Conservation (phyloP, 2,888 invertebrate species). For the Ennomos quercinarius region DNA sequence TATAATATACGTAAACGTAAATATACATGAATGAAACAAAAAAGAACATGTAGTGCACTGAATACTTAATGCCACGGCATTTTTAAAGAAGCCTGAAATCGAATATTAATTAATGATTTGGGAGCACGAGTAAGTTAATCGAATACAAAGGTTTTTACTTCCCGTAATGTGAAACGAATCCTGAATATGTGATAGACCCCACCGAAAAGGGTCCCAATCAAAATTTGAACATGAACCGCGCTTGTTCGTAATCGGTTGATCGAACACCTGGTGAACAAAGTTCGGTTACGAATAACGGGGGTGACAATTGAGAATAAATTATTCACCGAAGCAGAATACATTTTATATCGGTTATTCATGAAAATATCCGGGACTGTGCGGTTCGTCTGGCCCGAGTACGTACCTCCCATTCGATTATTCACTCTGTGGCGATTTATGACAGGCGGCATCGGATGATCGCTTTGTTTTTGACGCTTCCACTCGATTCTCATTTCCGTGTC, state of each 20-base stretch:
- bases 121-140: slow-evolving; percentile 31
- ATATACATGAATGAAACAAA: too few species aligned
- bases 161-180: slow-evolving; percentile 32
- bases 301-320: slow-evolving; percentile 74
- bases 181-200: slow-evolving; percentile 38
- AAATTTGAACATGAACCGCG: slow-evolving; percentile 43
- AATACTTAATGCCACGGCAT: slow-evolving; percentile 10
- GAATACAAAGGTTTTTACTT: slow-evolving; percentile 33
- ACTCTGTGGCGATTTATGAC: slow-evolving; percentile 60
- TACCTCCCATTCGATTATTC: slow-evolving; percentile 66
- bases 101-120: slow-evolving; percentile 28
- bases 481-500: slow-evolving; percentile 49
- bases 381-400: slow-evolving; percentile 52
- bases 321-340: slow-evolving; percentile 71
- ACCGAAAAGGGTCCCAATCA: slow-evolving; percentile 39
- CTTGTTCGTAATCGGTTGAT: slow-evolving; percentile 60
- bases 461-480: slow-evolving; percentile 44
- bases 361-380: slow-evolving; percentile 63
- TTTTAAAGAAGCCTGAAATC: slow-evolving; percentile 13
- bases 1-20: too few species aligned
- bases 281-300: slow-evolving; percentile 52
- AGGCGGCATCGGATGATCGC: slow-evolving; percentile 44
- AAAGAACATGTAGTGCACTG: too few species aligned
- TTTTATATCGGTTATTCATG: slow-evolving; percentile 76
- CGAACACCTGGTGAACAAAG: slow-evolving; percentile 63